Base-by-base conservation (phyloP, 2,113 vertebrate species). In the Pangasianodon gigas region DNA sequence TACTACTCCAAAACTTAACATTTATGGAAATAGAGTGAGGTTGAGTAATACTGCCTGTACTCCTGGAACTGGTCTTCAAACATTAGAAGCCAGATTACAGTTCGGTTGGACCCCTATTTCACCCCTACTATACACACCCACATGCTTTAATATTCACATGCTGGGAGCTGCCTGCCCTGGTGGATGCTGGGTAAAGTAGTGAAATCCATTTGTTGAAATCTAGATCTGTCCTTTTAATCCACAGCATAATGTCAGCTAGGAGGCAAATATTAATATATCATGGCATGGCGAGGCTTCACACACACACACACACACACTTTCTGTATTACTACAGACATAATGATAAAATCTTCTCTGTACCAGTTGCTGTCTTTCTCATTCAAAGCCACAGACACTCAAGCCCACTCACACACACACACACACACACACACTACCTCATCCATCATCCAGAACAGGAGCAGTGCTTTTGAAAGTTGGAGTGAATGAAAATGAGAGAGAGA, bases 231-330 rank as follows among this genome's bases (percentile, higher is more conserved):
- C 46, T 67, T 75, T 74, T 75, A 75, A 75, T 75, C 74, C 41
- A 24, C 19, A 44, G 9, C 14, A 71, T 65, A 91, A 91, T 92
- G 86, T 92, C 92, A 91, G 89, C 84, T 89, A 91, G 37, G 37
- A 82, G 82, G 88, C 52, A 4, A 81, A 54, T 91, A 93, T 90
- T 86, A 92, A 90, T 93, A 91, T 89, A 60, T 87, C 81, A 54
- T 87, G 79, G 71, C 74, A 91, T 93, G 60, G 75, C 4, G 0
- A 79, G 26, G 21, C 2, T 77, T 67, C 58, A 7, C 58, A 19
- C 4, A 37, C 37, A 83, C 65, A 69, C 56, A 65, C 48, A 74
- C 48, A 69, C 84, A 82, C 71, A 29, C n/a, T 5, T 13, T 32
- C n/a, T 18, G 14, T 71, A 71, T 37, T 71, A 18, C 14, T 37